These are phyloP conservation scores for Catalaphyllia jardinei DNA, from an alignment of 64 coral and sea anemone species.

Conservation along the genomic window DNA sequence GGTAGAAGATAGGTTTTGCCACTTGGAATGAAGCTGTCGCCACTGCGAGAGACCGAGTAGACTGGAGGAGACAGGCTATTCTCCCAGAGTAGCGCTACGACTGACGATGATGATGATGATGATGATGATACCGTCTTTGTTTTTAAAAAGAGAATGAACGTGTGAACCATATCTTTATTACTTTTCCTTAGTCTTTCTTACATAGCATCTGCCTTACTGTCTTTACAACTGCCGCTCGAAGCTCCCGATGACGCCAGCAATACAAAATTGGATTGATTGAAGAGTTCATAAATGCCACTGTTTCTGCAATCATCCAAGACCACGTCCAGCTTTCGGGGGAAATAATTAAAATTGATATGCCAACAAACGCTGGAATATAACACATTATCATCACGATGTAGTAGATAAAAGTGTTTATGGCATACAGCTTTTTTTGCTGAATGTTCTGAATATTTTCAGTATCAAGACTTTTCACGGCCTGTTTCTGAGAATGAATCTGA, in stretches of 20 bases:
- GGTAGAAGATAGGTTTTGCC: too few species aligned
- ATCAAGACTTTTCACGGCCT: background rate
- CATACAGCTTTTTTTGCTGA: background rate
- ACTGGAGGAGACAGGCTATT: too few species aligned
- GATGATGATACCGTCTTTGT: too few species aligned
- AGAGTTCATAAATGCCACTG: background rate
- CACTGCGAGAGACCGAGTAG: too few species aligned
- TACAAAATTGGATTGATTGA: background rate
- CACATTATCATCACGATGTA: slow-evolving; percentile 1
- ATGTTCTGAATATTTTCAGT: background rate
- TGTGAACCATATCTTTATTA: too few species aligned
- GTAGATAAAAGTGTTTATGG: background rate
- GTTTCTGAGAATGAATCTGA: background rate
- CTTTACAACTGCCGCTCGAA: background rate
- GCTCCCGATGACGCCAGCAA: background rate
- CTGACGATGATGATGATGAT: too few species aligned
- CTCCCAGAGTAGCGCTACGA: too few species aligned
- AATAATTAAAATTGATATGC: background rate
- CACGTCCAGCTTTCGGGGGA: background rate
- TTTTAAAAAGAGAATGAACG: too few species aligned
- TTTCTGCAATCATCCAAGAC: background rate
- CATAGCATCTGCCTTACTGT: background rate
- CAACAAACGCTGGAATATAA: background rate
- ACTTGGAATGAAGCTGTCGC: too few species aligned
- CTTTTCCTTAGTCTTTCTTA: too few species aligned